Percentiles rank a stretch among this genome's conserved stretches.
Evolutionary conservation across 2,888 invertebrate species (phyloP).

Genomic region (Drosophila demipolita): DNA sequence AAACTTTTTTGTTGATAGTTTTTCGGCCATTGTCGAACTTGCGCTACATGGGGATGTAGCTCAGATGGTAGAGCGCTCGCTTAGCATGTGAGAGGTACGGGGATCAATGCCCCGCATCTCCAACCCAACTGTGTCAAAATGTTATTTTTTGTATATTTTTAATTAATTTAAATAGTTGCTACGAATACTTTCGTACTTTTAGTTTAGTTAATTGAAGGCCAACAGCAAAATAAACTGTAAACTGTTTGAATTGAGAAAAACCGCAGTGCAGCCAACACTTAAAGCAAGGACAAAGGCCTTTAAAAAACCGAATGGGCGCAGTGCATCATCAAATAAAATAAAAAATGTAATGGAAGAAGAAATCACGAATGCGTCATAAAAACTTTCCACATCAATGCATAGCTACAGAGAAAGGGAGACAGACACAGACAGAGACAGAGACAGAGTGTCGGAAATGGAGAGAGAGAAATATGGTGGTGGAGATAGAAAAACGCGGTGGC

Average conservation of each 20-base stretch:
- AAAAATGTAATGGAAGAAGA: slow-evolving; percentile 45
- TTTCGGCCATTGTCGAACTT: background rate
- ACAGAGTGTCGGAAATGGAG: background rate
- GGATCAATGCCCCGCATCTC: slow-evolving; percentile 84
- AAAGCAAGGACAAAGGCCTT: slow-evolving; percentile 72
- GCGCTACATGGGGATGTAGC: slow-evolving; percentile 81
- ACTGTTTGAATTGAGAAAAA: slow-evolving; percentile 21
- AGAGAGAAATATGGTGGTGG: slow-evolving; percentile 13
- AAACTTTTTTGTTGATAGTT: slow-evolving; percentile 13
- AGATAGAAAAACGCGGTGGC: slow-evolving; percentile 54
- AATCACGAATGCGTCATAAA: slow-evolving; percentile 79
- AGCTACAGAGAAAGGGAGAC: slow-evolving; percentile 6
- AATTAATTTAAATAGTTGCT: background rate
- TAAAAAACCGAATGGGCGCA: slow-evolving; percentile 69
- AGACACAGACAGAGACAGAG: slow-evolving; percentile 4
- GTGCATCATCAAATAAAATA: slow-evolving; percentile 64
- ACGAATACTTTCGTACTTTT: background rate
- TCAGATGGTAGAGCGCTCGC: slow-evolving; percentile 85
- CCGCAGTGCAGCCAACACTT: slow-evolving; percentile 53
- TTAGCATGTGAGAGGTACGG: slow-evolving; percentile 85
- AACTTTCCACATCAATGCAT: slow-evolving; percentile 75
- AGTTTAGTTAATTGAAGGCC: slow-evolving; percentile 35
- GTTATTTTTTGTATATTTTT: slow-evolving; percentile 2
- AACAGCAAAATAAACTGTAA: background rate
- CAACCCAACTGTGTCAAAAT: slow-evolving; percentile 40